A percentile compares a stretch with the other conserved stretches of the same genome.
Conservation (phyloP, 2,888 invertebrate species). For the Dyspetes luteomarginatus region DNA sequence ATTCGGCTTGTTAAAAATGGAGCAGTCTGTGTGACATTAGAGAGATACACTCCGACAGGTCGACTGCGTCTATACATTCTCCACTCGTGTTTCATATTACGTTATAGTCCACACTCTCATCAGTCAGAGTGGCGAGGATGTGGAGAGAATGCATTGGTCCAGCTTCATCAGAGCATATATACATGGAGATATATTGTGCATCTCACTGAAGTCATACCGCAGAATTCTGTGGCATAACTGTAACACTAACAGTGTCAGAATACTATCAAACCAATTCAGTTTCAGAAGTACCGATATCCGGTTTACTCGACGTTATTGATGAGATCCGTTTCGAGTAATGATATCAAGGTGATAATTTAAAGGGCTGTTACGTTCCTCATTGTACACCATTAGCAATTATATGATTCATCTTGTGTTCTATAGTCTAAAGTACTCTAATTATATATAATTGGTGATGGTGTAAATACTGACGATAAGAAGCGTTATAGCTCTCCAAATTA, state of each 20-base stretch:
- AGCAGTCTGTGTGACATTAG: neutral
- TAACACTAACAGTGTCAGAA: conserved; percentile 7
- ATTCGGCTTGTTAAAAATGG: neutral
- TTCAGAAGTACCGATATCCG: neutral
- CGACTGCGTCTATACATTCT: neutral
- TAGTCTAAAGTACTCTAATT: too few relatives aligned
- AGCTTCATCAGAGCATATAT: neutral
- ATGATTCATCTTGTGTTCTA: too few relatives aligned
- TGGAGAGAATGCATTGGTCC: neutral
- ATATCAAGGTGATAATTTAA: conserved; percentile 17
- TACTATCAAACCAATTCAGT: conserved; percentile 24
- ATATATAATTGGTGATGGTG: too few relatives aligned
- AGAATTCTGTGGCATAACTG: neutral
- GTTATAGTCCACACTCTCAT: neutral
- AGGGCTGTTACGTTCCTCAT: neutral
- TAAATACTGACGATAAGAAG: too few relatives aligned
- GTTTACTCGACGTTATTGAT: neutral
- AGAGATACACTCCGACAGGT: neutral
- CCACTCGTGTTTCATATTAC: neutral
- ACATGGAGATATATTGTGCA: neutral
- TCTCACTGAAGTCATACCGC: neutral
- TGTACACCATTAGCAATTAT: neutral
- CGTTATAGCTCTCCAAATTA: too few relatives aligned
- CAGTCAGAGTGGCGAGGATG: neutral
- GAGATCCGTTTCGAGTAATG: neutral